Evolutionary conservation across 2,113 vertebrate species (phyloP).

Genomic region (Hippocampus guttulatus): DNA sequence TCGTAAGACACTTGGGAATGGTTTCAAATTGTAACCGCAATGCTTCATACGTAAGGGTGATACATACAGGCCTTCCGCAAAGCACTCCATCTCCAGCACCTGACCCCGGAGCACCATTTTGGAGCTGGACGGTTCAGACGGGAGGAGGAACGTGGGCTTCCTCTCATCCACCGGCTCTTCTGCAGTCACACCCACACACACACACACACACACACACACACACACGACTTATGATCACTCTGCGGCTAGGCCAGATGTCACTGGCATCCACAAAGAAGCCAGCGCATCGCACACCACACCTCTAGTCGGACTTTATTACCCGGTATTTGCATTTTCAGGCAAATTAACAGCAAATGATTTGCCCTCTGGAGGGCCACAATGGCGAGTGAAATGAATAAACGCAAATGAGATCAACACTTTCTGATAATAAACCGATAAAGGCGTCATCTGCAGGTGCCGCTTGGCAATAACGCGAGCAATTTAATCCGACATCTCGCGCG

Average conservation of each 20-base stretch:
- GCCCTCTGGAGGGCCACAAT: background rate
- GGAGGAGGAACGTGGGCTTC: conserved; percentile 82
- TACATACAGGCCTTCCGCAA: conserved; percentile 94
- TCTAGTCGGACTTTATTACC: conserved; percentile 10
- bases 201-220: conserved; percentile 19
- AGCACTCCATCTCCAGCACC: conserved; percentile 88
- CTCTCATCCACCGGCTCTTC: conserved; percentile 81
- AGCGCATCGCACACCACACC: background rate
- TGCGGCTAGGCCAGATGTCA: background rate
- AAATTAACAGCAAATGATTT: conserved; percentile 17
- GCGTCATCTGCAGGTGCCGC: background rate
- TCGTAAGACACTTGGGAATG: background rate
- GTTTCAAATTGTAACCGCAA: background rate
- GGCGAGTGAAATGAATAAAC: background rate
- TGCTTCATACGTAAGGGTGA: background rate
- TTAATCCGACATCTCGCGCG: background rate
- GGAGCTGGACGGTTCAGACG: conserved; percentile 77
- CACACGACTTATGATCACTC: background rate
- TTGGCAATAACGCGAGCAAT: background rate
- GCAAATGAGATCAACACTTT: conserved; percentile 6
- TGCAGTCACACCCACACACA: conserved; percentile 50
- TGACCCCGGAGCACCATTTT: conserved; percentile 88
- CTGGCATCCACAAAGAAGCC: background rate
- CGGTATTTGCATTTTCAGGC: conserved; percentile 13
- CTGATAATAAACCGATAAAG: background rate